phyloP scores from a whole-genome alignment of 1,140 invertebrate genomes.

The Trachymyrmex cornetzi region DNA sequence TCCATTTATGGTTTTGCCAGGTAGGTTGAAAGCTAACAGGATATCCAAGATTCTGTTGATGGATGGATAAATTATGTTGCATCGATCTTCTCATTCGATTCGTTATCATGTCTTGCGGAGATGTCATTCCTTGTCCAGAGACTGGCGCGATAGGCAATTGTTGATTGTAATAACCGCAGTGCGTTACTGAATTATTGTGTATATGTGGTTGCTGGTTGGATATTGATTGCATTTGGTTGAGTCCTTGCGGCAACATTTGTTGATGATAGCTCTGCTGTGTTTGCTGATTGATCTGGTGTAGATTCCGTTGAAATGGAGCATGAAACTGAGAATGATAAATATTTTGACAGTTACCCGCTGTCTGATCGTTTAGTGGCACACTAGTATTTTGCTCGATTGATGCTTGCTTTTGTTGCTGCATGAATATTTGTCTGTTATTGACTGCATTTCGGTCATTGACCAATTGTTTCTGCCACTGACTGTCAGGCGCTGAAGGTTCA shows the following conservation, averaged over 20 bases:
- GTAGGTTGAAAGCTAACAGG: neutral
- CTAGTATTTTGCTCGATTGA: neutral
- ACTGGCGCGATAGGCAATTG: neutral
- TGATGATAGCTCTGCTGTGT: slow-evolving; percentile 55
- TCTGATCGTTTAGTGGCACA: neutral
- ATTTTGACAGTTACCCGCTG: neutral
- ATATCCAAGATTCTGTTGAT: slow-evolving; percentile 12
- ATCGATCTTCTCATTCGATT: slow-evolving; percentile 46
- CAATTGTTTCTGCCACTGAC: slow-evolving; percentile 64
- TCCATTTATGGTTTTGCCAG: neutral
- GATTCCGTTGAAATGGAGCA: slow-evolving; percentile 1
- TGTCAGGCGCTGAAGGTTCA: neutral
- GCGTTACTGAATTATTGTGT: neutral
- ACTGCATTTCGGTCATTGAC: slow-evolving; percentile 64
- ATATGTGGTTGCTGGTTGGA: slow-evolving; percentile 17
- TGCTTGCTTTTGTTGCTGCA: slow-evolving; percentile 11
- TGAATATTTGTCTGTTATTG: slow-evolving; percentile 21
- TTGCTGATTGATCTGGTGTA: slow-evolving; percentile 58
- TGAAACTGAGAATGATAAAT: neutral
- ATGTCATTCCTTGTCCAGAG: slow-evolving; percentile 59
- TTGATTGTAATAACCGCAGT: slow-evolving; percentile 20
- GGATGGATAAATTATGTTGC: neutral
- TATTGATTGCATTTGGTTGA: slow-evolving; percentile 29
- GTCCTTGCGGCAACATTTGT: slow-evolving; percentile 48
- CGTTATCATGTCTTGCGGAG: slow-evolving; percentile 59